Conservation (phyloP, 2,113 vertebrate species). For the Butorides virescens region DNA sequence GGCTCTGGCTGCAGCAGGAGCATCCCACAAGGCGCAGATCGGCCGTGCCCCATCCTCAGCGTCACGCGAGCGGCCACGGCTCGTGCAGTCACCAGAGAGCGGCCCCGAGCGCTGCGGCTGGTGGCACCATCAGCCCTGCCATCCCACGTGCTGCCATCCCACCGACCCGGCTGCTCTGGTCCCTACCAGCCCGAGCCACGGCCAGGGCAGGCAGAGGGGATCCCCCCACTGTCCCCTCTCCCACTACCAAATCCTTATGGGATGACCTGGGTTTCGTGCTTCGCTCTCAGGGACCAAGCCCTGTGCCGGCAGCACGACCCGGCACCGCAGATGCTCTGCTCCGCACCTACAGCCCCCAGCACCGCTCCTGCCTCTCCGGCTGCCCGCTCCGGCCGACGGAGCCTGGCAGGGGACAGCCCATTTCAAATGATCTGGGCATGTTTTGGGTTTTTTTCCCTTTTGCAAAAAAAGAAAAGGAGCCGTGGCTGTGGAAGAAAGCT, state of each 20-base stretch:
- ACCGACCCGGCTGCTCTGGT: not conserved
- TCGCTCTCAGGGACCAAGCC: not conserved
- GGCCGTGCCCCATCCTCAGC: not conserved
- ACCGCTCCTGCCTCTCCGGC: not conserved
- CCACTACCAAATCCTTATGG: not conserved
- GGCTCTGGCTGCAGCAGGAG: not conserved
- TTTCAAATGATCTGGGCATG: not conserved
- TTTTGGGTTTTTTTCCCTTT: not conserved
- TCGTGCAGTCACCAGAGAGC: not conserved
- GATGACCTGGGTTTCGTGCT: not conserved
- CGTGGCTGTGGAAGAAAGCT: not conserved
- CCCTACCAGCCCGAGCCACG: not conserved
- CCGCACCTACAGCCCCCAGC: not conserved
- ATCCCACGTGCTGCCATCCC: too few relatives aligned
- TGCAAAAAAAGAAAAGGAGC: not conserved
- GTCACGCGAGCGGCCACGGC: accelerated
- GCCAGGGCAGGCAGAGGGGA: not conserved
- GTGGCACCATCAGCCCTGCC: not conserved
- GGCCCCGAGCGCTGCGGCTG: accelerated
- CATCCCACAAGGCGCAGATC: too few relatives aligned
- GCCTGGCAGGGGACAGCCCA: not conserved
- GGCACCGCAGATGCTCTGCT: not conserved
- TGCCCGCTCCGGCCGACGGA: not conserved
- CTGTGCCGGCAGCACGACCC: not conserved
- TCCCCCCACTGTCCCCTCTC: accelerated